phyloP scores from a whole-genome alignment of 2,888 invertebrate genomes.

The Acleris literana region DNA sequence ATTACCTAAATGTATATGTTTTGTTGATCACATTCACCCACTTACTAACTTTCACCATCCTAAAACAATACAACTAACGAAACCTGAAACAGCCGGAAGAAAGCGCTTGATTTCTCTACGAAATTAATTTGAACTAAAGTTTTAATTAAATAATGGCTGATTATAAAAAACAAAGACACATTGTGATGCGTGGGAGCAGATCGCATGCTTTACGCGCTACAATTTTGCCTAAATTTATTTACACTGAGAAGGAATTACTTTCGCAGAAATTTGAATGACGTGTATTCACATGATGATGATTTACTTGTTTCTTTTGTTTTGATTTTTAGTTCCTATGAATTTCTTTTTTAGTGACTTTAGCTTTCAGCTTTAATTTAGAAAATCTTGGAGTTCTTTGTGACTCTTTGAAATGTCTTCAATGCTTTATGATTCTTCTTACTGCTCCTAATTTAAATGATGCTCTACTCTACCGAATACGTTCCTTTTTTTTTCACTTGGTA shows the following conservation, averaged over 20 bases:
- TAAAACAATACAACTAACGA: slow-evolving; percentile 26
- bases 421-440: too few relatives aligned
- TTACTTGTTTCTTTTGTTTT: neutral
- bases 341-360: neutral
- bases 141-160: slow-evolving; percentile 31
- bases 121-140: slow-evolving; percentile 18
- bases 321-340: neutral
- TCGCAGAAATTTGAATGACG: slow-evolving; percentile 6
- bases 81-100: slow-evolving; percentile 30
- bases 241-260: slow-evolving; percentile 1
- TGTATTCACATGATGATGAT: neutral
- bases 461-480: too few relatives aligned
- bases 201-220: slow-evolving; percentile 24
- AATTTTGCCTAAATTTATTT: slow-evolving; percentile 16
- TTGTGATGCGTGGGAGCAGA: slow-evolving; percentile 30
- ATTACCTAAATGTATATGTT: slow-evolving; percentile 8
- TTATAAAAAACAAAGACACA: slow-evolving; percentile 28
- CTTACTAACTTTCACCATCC: slow-evolving; percentile 25
- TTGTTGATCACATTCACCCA: slow-evolving; percentile 5
- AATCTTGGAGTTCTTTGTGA: too few relatives aligned
- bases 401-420: too few relatives aligned
- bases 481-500: too few relatives aligned
- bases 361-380: too few relatives aligned
- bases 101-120: slow-evolving; percentile 29
- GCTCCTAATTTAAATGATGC: too few relatives aligned